These are phyloP conservation scores for Syrrhaptes paradoxus DNA, from an alignment of 2,113 vertebrate species.

Conservation along the genomic window DNA sequence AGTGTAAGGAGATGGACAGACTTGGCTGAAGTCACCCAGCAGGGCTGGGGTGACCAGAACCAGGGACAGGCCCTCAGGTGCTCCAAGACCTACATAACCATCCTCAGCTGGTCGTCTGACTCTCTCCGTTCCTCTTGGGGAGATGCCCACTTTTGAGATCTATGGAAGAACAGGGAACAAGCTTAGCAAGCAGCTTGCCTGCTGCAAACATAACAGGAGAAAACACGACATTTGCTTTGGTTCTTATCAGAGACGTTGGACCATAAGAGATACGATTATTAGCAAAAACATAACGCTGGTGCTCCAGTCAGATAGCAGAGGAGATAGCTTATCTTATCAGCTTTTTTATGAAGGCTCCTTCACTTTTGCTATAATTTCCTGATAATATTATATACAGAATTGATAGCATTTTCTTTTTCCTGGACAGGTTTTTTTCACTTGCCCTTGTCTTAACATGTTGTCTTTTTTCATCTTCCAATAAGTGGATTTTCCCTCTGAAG, in stretches of 20 bases:
- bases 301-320: slow-evolving; percentile 28
- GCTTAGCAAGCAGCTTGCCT: neutral
- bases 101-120: neutral
- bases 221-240: neutral
- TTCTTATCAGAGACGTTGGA: slow-evolving; percentile 56
- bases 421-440: slow-evolving; percentile 26
- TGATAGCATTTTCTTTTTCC: slow-evolving; percentile 8
- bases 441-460: neutral
- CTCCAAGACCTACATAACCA: neutral
- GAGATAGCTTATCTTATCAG: slow-evolving; percentile 52
- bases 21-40: neutral
- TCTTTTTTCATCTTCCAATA: neutral
- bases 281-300: slow-evolving; percentile 27
- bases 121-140: neutral
- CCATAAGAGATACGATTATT: slow-evolving; percentile 54
- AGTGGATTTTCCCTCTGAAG: neutral
- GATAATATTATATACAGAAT: slow-evolving; percentile 49
- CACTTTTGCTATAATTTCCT: slow-evolving; percentile 35
- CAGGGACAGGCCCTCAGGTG: neutral
- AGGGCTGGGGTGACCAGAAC: neutral
- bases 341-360: slow-evolving; percentile 38
- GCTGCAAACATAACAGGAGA: neutral
- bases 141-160: neutral
- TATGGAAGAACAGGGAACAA: neutral
- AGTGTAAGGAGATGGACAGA: neutral